Conservation (phyloP, 1,140 invertebrate species). For the Teleogryllus occipitalis region DNA sequence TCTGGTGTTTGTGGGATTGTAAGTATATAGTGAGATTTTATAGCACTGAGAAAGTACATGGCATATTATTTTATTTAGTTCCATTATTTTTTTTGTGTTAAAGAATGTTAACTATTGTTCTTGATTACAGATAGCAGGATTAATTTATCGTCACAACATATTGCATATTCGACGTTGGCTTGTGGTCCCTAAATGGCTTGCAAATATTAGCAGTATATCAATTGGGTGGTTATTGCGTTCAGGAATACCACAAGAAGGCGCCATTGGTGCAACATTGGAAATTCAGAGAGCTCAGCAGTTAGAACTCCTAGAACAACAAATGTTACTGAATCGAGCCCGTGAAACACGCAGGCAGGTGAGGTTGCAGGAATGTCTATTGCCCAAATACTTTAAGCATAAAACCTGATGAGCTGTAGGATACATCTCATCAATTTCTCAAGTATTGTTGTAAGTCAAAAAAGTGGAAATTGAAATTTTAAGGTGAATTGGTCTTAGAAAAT, state of each 20-base stretch:
- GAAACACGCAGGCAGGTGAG: conserved; percentile 27
- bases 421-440: too few relatives aligned
- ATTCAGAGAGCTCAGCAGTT: conserved; percentile 44
- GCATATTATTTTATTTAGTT: not conserved
- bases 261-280: conserved; percentile 46
- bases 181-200: conserved; percentile 37
- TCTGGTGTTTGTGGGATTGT: conserved; percentile 36
- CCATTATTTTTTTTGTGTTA: not conserved
- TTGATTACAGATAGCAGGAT: conserved; percentile 38
- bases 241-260: conserved; percentile 35
- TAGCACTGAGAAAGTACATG: not conserved
- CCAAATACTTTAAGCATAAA: not conserved
- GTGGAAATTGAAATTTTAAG: too few relatives aligned
- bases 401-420: too few relatives aligned
- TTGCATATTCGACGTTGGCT: conserved; percentile 37
- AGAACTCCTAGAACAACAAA: conserved; percentile 45
- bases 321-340: conserved; percentile 34
- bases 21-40: conserved; percentile 24
- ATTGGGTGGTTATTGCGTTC: conserved; percentile 40
- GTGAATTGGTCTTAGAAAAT: too few relatives aligned
- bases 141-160: conserved; percentile 42
- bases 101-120: not conserved
- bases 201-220: conserved; percentile 32
- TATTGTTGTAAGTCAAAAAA: too few relatives aligned
- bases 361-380: not conserved